Evolutionary conservation across 2,113 vertebrate species (phyloP).

Genomic region (Onychorhynchus coronatus): DNA sequence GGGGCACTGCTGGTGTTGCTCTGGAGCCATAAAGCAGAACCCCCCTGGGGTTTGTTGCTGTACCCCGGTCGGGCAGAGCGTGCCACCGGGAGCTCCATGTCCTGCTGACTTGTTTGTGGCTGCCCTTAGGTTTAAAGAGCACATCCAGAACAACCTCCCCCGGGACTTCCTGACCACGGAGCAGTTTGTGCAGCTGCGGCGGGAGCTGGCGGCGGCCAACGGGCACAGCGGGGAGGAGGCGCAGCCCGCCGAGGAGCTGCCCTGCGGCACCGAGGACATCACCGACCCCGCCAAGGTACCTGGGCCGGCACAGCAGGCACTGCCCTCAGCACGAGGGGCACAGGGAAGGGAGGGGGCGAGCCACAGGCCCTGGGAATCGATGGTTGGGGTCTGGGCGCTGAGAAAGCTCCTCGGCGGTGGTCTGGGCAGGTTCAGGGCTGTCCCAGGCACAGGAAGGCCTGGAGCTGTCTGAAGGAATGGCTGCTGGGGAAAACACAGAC

Average conservation of each 20-base stretch:
- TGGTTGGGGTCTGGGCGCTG: background rate
- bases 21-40: accelerated
- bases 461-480: background rate
- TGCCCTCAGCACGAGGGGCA: too few species aligned
- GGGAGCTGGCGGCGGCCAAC: constrained; percentile 87
- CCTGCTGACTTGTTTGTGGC: background rate
- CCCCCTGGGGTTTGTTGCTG: accelerated
- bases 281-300: constrained; percentile 89
- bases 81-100: background rate
- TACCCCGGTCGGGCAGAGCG: background rate
- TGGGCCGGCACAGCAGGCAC: too few species aligned
- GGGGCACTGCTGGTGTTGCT: accelerated
- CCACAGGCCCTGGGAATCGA: too few species aligned
- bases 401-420: background rate
- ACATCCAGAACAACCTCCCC: constrained; percentile 92
- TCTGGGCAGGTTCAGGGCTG: background rate
- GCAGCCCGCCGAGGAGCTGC: constrained; percentile 83
- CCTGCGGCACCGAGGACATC: constrained; percentile 90
- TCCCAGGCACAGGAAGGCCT: background rate
- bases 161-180: constrained; percentile 90
- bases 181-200: constrained; percentile 90
- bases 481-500: background rate
- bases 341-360: accelerated
- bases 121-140: constrained; percentile 90
- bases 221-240: constrained; percentile 76